These are phyloP conservation scores for Calypte anna DNA, from an alignment of 2,113 vertebrate genomes.

Conservation along the genomic window DNA sequence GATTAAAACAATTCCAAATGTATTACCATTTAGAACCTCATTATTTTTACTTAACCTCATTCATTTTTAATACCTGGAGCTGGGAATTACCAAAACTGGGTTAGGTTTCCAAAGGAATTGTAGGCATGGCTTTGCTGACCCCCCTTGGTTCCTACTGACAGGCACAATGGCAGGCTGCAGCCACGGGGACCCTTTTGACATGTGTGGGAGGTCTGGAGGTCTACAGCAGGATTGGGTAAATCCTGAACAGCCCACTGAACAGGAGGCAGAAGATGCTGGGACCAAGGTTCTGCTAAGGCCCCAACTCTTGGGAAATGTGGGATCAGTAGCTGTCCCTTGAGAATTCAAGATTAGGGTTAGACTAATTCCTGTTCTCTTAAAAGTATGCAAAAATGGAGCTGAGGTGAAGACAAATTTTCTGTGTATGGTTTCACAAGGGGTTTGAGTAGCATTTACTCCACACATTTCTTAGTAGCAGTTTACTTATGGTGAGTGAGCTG, in stretches of 20 bases:
- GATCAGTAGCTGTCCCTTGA: neutral
- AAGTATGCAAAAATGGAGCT: neutral
- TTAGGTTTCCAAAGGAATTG: neutral
- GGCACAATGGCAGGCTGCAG: rapidly evolving
- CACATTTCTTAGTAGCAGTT: neutral
- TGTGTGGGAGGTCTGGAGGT: neutral
- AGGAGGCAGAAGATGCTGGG: neutral
- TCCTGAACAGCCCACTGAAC: neutral
- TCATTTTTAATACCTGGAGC: neutral
- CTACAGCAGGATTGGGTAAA: neutral
- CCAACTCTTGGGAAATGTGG: neutral
- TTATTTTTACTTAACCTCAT: conserved; percentile 16
- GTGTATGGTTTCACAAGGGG: neutral
- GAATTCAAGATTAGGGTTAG: rapidly evolving
- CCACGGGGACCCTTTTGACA: neutral
- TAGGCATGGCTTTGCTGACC: neutral
- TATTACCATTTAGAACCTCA: neutral
- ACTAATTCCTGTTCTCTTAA: neutral
- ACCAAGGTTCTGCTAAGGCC: neutral
- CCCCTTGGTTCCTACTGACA: neutral
- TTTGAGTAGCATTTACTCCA: neutral
- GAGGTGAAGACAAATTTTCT: neutral
- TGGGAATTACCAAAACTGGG: neutral
- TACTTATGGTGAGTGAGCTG: neutral
- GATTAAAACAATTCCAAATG: conserved; percentile 6